Conservation (phyloP, 2,113 vertebrate species). For the Thryonomys swinderianus region DNA sequence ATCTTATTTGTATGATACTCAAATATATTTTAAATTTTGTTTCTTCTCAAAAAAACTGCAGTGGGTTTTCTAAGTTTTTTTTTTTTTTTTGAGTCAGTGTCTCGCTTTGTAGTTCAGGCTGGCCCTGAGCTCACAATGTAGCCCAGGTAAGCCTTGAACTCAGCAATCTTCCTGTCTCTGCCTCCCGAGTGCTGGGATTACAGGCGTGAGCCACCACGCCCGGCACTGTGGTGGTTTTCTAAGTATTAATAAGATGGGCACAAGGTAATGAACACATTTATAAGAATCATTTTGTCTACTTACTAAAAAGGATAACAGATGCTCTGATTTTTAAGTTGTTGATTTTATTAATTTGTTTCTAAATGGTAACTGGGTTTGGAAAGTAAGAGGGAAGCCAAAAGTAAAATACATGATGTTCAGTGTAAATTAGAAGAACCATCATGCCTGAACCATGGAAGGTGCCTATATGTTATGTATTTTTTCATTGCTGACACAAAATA, state of each 20-base stretch:
- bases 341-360: not conserved
- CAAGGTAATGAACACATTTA: not conserved
- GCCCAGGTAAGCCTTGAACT: too few relatives aligned
- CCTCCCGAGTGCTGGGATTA: too few relatives aligned
- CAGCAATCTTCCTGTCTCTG: too few relatives aligned
- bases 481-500: too few relatives aligned
- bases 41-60: not conserved
- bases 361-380: not conserved
- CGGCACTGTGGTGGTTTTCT: too few relatives aligned
- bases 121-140: too few relatives aligned
- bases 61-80: constrained; percentile 1
- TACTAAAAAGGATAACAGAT: not conserved
- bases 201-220: too few relatives aligned
- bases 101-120: too few relatives aligned
- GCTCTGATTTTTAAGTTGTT: not conserved
- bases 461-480: not conserved
- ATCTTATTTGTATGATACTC: constrained; percentile 23
- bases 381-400: not conserved
- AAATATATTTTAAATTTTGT: not conserved
- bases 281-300: not conserved
- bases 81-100: too few relatives aligned
- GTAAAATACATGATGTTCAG: not conserved
- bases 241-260: not conserved
- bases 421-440: not conserved
- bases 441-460: not conserved